Base-by-base conservation (phyloP, 2,113 vertebrate genomes). In the Amphiprion ocellaris region DNA sequence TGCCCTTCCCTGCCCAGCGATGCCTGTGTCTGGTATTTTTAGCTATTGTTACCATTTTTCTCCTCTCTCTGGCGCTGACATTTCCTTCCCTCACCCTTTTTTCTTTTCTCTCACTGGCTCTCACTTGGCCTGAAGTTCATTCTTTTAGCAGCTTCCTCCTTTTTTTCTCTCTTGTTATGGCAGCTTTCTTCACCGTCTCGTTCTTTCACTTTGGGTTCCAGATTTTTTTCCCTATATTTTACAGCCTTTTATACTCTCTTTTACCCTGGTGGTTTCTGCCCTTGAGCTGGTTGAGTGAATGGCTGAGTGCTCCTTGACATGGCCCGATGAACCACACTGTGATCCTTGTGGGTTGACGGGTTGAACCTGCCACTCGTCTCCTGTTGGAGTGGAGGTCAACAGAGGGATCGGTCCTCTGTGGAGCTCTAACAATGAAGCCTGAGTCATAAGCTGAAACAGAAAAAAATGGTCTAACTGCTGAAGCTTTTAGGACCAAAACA, bases 1-100 rank as follows among this genome's bases (percentile, higher is more conserved):
- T 81, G 72, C 87, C 75, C 60, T 74, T 77, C 81, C 78, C 71
- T 79, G 75, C 79, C 71, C 73, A 70, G 74, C 24, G 2, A 54
- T 79, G 77, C 69, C 74, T 77, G 56, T 26, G 59, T 74, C 58
- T 83, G 73, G 64, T 92, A 92, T 93, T 92, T 92, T 92, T 89
- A 92, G 90, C 79, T 55, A 74, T 87, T 92, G 84, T 86, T 90
- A 33, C 82, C 60, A 70, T 88, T 90, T 88, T 82, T 72, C 75
- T 83, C 46, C 50, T 81, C 78, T 87, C 79, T 77, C 76, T 59
- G 72, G 52, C 77, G 61, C 61, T 87, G 84, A 86, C 83, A 69
- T 85, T 87, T 87, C 89, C 86, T 86, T 88, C 87, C 86, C 67
- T 77, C 47, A 28, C n/a, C 46, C 67, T 69, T 37, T 37, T 37